Conservation (phyloP, 2,888 invertebrate species). For the Lycaena phlaeas region DNA sequence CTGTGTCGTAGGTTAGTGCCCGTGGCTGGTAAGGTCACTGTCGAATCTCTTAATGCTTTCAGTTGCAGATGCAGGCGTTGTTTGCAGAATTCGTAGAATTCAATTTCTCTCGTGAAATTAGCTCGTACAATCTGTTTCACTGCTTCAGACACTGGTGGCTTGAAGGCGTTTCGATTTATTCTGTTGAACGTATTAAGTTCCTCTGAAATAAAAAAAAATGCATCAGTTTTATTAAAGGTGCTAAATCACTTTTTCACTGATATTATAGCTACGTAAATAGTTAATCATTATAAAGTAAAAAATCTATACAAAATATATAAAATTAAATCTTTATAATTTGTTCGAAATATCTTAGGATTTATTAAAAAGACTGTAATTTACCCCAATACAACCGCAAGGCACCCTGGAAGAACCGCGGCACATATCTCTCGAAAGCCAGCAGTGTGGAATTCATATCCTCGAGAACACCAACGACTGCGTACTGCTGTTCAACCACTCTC, state of each 20-base stretch:
- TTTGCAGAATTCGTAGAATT: constrained; percentile 92
- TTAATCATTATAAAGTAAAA: too few species aligned
- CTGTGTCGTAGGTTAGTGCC: constrained; percentile 16
- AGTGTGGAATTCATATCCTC: constrained; percentile 91
- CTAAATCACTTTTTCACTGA: too few species aligned
- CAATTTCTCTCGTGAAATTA: constrained; percentile 91
- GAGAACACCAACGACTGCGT: constrained; percentile 90
- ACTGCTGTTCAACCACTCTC: constrained; percentile 87
- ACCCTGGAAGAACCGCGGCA: constrained; percentile 87
- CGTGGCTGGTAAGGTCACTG: constrained; percentile 37
- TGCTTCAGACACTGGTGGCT: constrained; percentile 88
- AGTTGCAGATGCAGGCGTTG: constrained; percentile 88
- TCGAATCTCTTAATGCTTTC: constrained; percentile 77
- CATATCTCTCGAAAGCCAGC: constrained; percentile 87
- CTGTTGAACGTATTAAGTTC: constrained; percentile 82
- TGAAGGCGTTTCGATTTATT: constrained; percentile 89
- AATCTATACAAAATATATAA: too few species aligned
- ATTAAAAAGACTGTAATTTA: constrained; percentile 49
- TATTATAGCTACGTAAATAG: too few species aligned
- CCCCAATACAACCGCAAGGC: constrained; percentile 86
- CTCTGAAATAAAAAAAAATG: constrained; percentile 53
- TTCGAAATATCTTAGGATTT: too few species aligned
- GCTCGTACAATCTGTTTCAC: constrained; percentile 88
- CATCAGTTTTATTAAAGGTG: too few species aligned
- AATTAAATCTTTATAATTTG: too few species aligned